These are phyloP conservation scores for Molossus molossus DNA, from an alignment of 2,797 vertebrate genomes.

Conservation along the genomic window DNA sequence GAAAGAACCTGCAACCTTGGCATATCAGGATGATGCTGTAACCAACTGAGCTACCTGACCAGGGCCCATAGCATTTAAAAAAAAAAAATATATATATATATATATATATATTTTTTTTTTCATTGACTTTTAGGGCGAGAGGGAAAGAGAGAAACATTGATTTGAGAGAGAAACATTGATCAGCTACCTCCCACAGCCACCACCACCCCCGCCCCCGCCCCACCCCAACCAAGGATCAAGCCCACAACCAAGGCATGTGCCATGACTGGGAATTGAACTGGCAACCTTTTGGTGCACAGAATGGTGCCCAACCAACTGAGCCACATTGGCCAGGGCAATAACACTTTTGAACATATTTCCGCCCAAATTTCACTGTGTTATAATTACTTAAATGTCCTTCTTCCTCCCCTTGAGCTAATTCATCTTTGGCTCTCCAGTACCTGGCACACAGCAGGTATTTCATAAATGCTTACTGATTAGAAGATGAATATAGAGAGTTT, in stretches of 20 bases:
- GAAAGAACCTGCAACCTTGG: not conserved
- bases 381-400: constrained; percentile 16
- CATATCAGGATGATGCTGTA: not conserved
- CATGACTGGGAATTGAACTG: not conserved
- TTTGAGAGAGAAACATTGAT: not conserved
- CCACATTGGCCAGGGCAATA: not conserved
- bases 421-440: constrained; percentile 57
- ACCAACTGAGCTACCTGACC: not conserved
- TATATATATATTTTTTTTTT: not conserved
- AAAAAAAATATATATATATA: not conserved
- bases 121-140: not conserved
- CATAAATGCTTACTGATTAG: not conserved
- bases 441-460: not conserved
- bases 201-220: no score
- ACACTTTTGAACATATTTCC: constrained; percentile 36
- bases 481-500: not conserved
- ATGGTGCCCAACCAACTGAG: not conserved
- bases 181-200: not conserved
- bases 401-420: constrained; percentile 5
- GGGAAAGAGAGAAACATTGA: not conserved
- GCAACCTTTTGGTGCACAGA: not conserved
- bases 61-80: not conserved
- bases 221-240: not conserved
- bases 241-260: not conserved
- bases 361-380: not conserved